These are phyloP conservation scores for Sciaenops ocellatus DNA, from an alignment of 2,797 vertebrate species.

Conservation along the genomic window DNA sequence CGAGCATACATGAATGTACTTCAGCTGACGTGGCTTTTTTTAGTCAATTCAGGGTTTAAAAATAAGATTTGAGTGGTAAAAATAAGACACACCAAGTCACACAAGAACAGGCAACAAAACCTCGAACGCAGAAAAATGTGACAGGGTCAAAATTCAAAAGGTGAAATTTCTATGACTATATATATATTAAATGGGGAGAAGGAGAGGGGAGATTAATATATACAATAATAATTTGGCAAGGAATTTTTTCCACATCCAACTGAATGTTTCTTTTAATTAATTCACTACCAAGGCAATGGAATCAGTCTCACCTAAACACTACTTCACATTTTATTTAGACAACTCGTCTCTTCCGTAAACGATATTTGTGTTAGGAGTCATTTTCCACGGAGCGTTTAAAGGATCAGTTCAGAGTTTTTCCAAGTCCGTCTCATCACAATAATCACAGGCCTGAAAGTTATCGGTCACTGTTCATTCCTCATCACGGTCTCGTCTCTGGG, in stretches of 20 bases:
- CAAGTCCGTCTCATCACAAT: constrained; percentile 5
- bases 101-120: constrained; percentile 34
- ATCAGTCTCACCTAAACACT: constrained; percentile 43
- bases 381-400: constrained; percentile 18
- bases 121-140: background rate
- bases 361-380: constrained; percentile 16
- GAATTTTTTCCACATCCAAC: constrained; percentile 5
- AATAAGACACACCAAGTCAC: constrained; percentile 42
- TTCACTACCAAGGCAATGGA: constrained; percentile 30
- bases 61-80: constrained; percentile 5
- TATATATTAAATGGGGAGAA: constrained; percentile 12
- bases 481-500: background rate
- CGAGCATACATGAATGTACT: background rate
- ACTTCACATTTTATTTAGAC: constrained; percentile 71
- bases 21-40: background rate
- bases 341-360: constrained; percentile 44
- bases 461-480: background rate
- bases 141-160: constrained; percentile 5
- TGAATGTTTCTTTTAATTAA: constrained; percentile 21
- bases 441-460: background rate
- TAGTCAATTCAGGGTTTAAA: constrained; percentile 12
- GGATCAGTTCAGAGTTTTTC: background rate
- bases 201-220: constrained; percentile 15
- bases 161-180: background rate
- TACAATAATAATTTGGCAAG: constrained; percentile 38